A percentile compares a stretch with the other conserved stretches of the same genome.
These are phyloP conservation scores for Cynopterus sphinx DNA, from an alignment of 2,797 vertebrate species.

Conservation along the genomic window DNA sequence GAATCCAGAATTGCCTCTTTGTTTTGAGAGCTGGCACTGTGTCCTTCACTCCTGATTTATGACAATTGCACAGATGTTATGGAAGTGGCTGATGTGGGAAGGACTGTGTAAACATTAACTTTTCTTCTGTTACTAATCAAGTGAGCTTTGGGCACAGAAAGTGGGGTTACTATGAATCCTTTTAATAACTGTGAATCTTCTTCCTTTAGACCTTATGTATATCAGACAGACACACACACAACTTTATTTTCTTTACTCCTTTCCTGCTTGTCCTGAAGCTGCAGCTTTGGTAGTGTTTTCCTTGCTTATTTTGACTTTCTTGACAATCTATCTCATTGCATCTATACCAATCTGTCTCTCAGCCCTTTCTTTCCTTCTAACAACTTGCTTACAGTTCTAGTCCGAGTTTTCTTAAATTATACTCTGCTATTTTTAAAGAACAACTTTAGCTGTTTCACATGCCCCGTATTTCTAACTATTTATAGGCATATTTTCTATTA, in stretches of 20 bases:
- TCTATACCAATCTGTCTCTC: background rate
- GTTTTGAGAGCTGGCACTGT: slow-evolving; percentile 54
- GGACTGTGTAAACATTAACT: slow-evolving; percentile 47
- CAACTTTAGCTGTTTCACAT: background rate
- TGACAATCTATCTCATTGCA: background rate
- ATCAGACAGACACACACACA: background rate
- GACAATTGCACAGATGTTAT: background rate
- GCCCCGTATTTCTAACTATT: background rate
- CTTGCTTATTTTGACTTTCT: background rate
- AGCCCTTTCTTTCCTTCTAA: background rate
- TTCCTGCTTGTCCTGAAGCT: background rate
- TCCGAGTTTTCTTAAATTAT: background rate
- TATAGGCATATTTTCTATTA: background rate
- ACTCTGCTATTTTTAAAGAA: background rate
- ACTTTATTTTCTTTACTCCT: background rate
- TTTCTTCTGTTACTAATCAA: slow-evolving; percentile 61
- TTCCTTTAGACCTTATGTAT: background rate
- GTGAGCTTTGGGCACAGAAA: slow-evolving; percentile 41
- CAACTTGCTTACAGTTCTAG: background rate
- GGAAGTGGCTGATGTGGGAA: slow-evolving; percentile 53
- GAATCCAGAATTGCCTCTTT: slow-evolving; percentile 45
- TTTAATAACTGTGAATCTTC: background rate
- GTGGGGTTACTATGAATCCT: background rate
- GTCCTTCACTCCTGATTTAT: slow-evolving; percentile 55
- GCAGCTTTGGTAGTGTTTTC: background rate